phyloP scores from a whole-genome alignment of 1,140 invertebrate species.

The Colletes latitarsis region DNA sequence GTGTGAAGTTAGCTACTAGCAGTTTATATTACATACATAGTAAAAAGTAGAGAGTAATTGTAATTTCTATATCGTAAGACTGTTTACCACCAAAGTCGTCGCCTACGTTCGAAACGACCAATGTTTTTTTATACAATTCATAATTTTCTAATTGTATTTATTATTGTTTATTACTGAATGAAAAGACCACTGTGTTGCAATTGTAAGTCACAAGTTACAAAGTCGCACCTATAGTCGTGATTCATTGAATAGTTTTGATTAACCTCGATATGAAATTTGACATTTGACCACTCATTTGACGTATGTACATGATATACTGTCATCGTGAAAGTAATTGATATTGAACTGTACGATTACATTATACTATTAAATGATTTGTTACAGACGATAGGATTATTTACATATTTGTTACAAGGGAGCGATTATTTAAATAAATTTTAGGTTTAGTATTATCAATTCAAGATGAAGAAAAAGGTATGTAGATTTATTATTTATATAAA shows the following conservation, averaged over 20 bases:
- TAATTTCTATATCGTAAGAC: constrained; percentile 22
- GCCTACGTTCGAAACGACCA: neutral
- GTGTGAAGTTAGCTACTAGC: constrained; percentile 28
- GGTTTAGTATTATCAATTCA: constrained; percentile 38
- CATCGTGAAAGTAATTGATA: constrained; percentile 11
- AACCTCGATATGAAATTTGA: constrained; percentile 54
- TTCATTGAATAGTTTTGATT: constrained; percentile 27
- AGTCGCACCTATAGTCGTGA: constrained; percentile 16
- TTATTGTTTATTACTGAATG: neutral
- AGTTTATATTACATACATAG: neutral
- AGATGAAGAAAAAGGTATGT: constrained; percentile 78
- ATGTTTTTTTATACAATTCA: neutral
- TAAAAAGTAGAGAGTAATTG: constrained; percentile 12
- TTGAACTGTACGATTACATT: neutral
- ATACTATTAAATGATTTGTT: constrained; percentile 30
- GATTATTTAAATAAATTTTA: neutral
- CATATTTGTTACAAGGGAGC: neutral
- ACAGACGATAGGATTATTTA: constrained; percentile 15
- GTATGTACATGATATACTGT: constrained; percentile 21
- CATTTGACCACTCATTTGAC: constrained; percentile 43
- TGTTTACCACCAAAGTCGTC: constrained; percentile 16
- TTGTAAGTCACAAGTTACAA: neutral
- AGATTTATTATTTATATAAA: constrained; percentile 30
- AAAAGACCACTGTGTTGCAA: neutral
- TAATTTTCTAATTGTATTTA: neutral